phyloP scores from a whole-genome alignment of 1,140 invertebrate genomes.

The Alviniconcha marisindica region DNA sequence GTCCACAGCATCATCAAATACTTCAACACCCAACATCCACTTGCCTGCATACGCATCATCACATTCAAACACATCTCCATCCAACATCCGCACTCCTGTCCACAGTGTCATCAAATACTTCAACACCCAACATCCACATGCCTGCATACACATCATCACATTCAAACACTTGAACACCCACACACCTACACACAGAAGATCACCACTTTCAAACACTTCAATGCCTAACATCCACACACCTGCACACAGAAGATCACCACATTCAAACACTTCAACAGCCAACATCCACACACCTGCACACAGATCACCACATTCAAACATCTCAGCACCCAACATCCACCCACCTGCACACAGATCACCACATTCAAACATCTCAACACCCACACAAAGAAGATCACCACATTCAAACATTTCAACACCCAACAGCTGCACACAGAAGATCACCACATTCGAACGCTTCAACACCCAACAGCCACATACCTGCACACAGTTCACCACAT shows the following conservation, averaged over 20 bases:
- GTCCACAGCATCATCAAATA: neutral
- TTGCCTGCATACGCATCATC: no score
- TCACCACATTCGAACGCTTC: constrained; percentile 92
- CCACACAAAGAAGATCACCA: constrained; percentile 26
- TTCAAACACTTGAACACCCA: constrained; percentile 97
- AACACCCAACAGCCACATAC: constrained; percentile 90
- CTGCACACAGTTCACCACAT: constrained; percentile 18
- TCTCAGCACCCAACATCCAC: no score
- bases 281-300: constrained; percentile 82
- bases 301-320: neutral
- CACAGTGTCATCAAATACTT: no score
- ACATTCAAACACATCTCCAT: constrained; percentile 96
- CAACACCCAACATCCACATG: no score
- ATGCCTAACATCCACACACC: no score
- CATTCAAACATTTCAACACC: no score
- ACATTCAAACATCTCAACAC: constrained; percentile 98
- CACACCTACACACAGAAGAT: constrained; percentile 48
- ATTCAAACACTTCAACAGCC: constrained; percentile 96
- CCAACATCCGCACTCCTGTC: constrained; percentile 84
- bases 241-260: constrained; percentile 74
- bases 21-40: no score
- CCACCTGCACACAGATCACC: no score
- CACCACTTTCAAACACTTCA: neutral
- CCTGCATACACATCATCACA: constrained; percentile 74
- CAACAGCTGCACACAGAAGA: no score